Conservation (phyloP, 1,140 invertebrate genomes). For the Oncopeltus fasciatus region DNA sequence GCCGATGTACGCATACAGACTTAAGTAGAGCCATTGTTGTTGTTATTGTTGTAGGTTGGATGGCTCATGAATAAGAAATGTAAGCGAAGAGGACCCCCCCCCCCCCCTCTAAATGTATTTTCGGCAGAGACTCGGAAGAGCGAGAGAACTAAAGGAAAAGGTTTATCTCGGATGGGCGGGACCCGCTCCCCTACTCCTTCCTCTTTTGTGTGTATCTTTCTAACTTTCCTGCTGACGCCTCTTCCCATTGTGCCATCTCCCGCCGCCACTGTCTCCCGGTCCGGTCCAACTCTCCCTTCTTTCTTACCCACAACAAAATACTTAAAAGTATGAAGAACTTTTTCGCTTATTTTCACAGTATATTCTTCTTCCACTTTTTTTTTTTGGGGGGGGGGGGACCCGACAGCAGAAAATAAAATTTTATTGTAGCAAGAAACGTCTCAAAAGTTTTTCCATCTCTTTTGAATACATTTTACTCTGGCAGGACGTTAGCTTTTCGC, state of each 20-base stretch:
- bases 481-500: no score
- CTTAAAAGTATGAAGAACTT: background rate
- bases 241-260: background rate
- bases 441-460: no score
- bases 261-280: no score
- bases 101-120: background rate
- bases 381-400: no score
- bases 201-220: background rate
- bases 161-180: background rate
- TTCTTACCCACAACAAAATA: background rate
- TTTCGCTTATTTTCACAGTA: background rate
- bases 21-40: no score
- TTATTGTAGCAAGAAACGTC: background rate
- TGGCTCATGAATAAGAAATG: no score
- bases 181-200: background rate
- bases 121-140: no score
- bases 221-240: background rate
- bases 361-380: no score
- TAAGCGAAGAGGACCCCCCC: no score
- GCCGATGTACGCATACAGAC: no score
- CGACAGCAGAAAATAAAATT: background rate
- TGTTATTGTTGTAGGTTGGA: no score
- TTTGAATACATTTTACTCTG: no score
- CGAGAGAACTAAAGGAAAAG: background rate
- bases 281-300: background rate